Base-by-base conservation (phyloP, 2,113 vertebrate species). In the Sitta europaea region DNA sequence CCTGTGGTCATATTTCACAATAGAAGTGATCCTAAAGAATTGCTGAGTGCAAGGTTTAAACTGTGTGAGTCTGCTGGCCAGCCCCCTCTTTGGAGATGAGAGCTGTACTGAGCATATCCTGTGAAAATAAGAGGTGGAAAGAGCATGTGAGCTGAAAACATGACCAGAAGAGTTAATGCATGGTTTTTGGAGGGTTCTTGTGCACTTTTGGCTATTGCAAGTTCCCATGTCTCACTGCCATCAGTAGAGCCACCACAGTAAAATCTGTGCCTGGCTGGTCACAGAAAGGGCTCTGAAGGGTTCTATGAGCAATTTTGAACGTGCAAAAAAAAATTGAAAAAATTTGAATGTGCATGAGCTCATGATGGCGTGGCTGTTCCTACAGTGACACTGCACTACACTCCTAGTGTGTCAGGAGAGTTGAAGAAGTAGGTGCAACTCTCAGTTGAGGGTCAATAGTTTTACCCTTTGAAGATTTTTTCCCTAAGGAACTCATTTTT, bases 21-120 rank as follows among this genome's bases (percentile, higher is more conserved):
- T 82, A 59, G 90, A 96, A 92, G 47, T 20, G 10, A 76, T 78
- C 74, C 84, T n/a, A 40, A 70, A 62, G 74, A 92, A 91, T n/a
- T 85, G 71, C 77, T 94, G 73, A 91, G 33, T 35, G 40, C 53
- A 62, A 74, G n/a, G 45, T 81, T 90, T 87, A 85, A 87, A 53
- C 27, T 5, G 42, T 58, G 0, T 36, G 25, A 78, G 14, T 31
- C 68, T 81, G 28, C 48, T 65, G 78, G 59, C 48, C 67, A 59
- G 51, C 23, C 9, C 8, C 14, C 13, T 84, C 70, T 63, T 53
- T 83, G 80, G 57, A 96, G 74, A 75, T 14, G 25, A 28, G 17
- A 87, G 70, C 31, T 84, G 59, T 40, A 25, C 53, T 23, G 47
- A 0, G 0, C 20, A 35, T 20, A 53, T 27, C 51, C 57, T 53